These are phyloP conservation scores for Hetaerina americana DNA, from an alignment of 1,140 invertebrate species.

Conservation along the genomic window DNA sequence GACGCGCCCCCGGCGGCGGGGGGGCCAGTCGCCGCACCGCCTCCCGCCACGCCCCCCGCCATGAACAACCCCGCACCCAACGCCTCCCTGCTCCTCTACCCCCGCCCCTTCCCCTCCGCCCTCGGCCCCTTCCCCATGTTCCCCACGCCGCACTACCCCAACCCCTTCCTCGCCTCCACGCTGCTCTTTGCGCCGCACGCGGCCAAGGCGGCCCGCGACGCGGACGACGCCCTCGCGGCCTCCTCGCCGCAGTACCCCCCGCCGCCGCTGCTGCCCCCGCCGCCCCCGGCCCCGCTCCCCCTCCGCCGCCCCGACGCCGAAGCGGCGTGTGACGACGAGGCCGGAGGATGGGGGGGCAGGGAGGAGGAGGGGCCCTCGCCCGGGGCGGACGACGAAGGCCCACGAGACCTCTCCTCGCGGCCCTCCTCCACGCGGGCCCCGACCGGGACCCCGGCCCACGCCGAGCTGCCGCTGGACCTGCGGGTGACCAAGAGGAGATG, in stretches of 20 bases:
- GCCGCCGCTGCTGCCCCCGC: conserved; percentile 38
- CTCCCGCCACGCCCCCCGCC: neutral
- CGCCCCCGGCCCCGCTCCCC: conserved; percentile 29
- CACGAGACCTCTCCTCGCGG: conserved; percentile 6
- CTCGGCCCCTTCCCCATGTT: conserved; percentile 57
- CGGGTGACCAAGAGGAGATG: conserved; percentile 15
- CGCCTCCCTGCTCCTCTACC: conserved; percentile 1
- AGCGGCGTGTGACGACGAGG: conserved; percentile 7
- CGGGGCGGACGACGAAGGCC: conserved; percentile 9
- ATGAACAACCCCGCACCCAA: conserved; percentile 2
- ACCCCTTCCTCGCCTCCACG: neutral
- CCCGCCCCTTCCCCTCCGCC: conserved; percentile 18
- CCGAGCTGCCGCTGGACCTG: conserved; percentile 19
- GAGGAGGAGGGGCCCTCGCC: conserved; percentile 3
- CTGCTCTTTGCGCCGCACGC: neutral
- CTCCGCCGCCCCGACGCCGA: conserved; percentile 22
- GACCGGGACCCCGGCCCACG: conserved; percentile 27
- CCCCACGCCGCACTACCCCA: conserved; percentile 26
- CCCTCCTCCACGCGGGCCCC: conserved; percentile 8
- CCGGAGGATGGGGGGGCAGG: neutral
- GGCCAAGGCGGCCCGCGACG: neutral
- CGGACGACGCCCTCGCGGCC: conserved; percentile 18
- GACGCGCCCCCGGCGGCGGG: conserved; percentile 10
- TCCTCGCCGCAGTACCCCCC: conserved; percentile 40
- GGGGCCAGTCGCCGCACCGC: too few relatives aligned